phyloP scores from a whole-genome alignment of 2,113 vertebrate species.

The Neopipo cinnamomea region DNA sequence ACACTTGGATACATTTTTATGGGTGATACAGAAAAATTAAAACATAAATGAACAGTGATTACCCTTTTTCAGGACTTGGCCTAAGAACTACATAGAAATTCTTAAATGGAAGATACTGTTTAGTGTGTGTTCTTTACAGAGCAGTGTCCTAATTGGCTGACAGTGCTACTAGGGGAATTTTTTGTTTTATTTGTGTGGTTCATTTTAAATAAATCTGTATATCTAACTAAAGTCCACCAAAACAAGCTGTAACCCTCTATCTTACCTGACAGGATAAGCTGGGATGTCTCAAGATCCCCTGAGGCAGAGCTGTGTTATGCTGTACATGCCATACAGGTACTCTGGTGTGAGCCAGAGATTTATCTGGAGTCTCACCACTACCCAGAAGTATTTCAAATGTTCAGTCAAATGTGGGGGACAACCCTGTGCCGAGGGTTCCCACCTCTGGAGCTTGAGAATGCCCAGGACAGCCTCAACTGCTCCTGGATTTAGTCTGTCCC shows the following conservation, averaged over 20 bases:
- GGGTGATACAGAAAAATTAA: not conserved
- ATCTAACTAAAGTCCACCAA: not conserved
- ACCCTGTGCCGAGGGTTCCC: not conserved
- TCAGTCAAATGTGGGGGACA: not conserved
- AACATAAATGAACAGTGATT: not conserved
- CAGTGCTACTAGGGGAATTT: not conserved
- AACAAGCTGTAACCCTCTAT: not conserved
- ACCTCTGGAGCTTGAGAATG: not conserved
- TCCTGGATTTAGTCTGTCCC: not conserved
- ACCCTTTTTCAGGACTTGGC: not conserved
- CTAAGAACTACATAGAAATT: not conserved
- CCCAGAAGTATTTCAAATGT: not conserved
- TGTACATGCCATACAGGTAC: too few relatives aligned
- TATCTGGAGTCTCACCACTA: not conserved
- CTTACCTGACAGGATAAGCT: not conserved
- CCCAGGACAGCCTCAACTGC: not conserved
- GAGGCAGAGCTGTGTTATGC: not conserved
- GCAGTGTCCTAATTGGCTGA: not conserved
- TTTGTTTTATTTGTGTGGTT: not conserved
- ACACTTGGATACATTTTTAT: not conserved
- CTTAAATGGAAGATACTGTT: not conserved
- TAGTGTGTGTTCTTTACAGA: not conserved
- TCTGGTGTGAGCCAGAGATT: not conserved
- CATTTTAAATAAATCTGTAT: not conserved
- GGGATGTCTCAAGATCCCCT: not conserved